These are phyloP conservation scores for Apolygus lucorum DNA, from an alignment of 1,140 invertebrate genomes.

Conservation along the genomic window DNA sequence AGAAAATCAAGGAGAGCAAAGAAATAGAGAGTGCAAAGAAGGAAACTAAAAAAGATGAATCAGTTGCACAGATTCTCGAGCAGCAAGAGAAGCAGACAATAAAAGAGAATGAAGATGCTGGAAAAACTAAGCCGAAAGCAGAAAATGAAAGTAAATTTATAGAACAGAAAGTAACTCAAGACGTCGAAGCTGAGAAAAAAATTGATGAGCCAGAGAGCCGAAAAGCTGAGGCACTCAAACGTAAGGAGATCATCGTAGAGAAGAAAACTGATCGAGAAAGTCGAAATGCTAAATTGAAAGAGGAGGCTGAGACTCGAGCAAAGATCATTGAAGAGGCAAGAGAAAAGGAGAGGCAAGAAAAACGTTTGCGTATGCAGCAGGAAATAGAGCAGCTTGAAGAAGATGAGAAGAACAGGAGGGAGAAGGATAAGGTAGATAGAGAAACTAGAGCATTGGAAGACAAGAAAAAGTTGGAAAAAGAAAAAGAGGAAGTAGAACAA, in stretches of 20 bases:
- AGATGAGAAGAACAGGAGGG: conserved; percentile 10
- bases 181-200: too few relatives aligned
- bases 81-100: conserved; percentile 24
- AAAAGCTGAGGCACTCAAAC: background rate
- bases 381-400: conserved; percentile 19
- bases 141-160: too few relatives aligned
- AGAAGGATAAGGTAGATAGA: conserved; percentile 9
- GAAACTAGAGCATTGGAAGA: conserved; percentile 19
- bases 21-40: conserved; percentile 22
- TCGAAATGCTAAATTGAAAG: background rate
- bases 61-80: conserved; percentile 20
- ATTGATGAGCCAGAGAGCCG: background rate
- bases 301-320: background rate
- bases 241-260: background rate
- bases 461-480: conserved; percentile 2
- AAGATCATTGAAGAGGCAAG: conserved; percentile 9
- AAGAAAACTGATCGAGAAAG: conserved; percentile 26
- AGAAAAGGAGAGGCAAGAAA: conserved; percentile 28
- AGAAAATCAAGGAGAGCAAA: conserved; percentile 26
- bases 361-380: background rate
- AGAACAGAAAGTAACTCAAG: too few relatives aligned
- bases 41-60: background rate
- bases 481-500: conserved; percentile 12
- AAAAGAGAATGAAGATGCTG: background rate
- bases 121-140: background rate